phyloP scores from a whole-genome alignment of 2,888 invertebrate species.

The Phalera bucephala region DNA sequence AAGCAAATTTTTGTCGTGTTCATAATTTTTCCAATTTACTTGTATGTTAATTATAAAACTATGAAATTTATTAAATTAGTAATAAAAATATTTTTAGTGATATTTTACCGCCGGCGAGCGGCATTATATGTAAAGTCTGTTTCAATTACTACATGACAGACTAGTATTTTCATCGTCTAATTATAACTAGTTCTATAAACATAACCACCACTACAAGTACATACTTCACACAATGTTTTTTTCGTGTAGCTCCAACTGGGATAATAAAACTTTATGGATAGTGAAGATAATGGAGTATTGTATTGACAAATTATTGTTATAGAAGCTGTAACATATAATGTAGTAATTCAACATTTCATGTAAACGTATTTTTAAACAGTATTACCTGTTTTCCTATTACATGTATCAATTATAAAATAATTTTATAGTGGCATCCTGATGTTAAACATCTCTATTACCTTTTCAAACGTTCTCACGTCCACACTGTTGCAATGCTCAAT shows the following conservation, averaged over 20 bases:
- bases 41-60: slow-evolving; percentile 35
- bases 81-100: slow-evolving; percentile 11
- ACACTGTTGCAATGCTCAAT: slow-evolving; percentile 55
- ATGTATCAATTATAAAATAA: slow-evolving; percentile 29
- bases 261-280: too few relatives aligned
- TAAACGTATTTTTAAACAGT: too few relatives aligned
- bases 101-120: slow-evolving; percentile 22
- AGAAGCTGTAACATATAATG: too few relatives aligned
- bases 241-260: too few relatives aligned
- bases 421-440: slow-evolving; percentile 21
- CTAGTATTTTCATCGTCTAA: background rate
- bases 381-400: too few relatives aligned
- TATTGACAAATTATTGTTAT: too few relatives aligned
- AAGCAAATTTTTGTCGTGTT: slow-evolving; percentile 20
- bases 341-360: too few relatives aligned
- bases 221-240: too few relatives aligned
- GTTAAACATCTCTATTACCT: slow-evolving; percentile 69
- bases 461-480: slow-evolving; percentile 61
- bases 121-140: background rate
- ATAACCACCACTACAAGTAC: background rate
- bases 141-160: background rate
- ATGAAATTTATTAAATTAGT: slow-evolving; percentile 28
- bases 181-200: background rate
- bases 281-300: too few relatives aligned
- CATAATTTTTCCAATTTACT: slow-evolving; percentile 30